These are phyloP conservation scores for Drosophila persimilis DNA, from an alignment of 1,140 invertebrate genomes.

Conservation along the genomic window DNA sequence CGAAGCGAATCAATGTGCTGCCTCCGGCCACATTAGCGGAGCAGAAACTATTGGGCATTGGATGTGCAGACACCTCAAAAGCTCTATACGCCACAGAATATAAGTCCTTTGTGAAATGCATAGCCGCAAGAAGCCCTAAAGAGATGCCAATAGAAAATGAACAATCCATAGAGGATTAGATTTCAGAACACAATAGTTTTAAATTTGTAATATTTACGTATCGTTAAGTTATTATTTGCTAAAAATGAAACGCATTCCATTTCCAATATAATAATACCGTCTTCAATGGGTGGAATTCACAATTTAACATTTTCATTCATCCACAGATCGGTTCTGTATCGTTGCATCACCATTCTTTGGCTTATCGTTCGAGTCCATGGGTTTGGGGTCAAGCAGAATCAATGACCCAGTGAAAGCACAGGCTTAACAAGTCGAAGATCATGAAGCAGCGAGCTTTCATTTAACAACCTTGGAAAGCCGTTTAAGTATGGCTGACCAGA, in stretches of 20 bases:
- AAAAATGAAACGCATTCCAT: background rate
- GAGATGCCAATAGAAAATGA: no score
- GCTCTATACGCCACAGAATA: constrained; percentile 68
- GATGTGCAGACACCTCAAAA: constrained; percentile 47
- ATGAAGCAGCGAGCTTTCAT: no score
- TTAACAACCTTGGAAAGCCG: no score
- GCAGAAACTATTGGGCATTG: constrained; percentile 39
- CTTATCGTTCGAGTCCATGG: no score
- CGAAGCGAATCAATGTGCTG: constrained; percentile 73
- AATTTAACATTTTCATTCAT: constrained; percentile 68
- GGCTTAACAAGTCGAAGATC: no score
- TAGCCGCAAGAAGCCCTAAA: no score
- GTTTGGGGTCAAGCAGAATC: no score
- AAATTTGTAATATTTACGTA: no score
- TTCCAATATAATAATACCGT: background rate
- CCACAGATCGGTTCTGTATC: constrained; percentile 43
- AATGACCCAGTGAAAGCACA: no score
- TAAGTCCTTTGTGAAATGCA: constrained; percentile 48
- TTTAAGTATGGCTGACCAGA: no score
- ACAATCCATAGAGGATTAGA: background rate
- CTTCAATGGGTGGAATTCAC: constrained; percentile 11
- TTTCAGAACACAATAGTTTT: background rate
- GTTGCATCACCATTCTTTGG: no score
- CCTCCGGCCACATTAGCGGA: constrained; percentile 30
- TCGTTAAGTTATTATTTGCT: no score